phyloP scores from a whole-genome alignment of 2,113 vertebrate species.

The Alexandromys fortis region DNA sequence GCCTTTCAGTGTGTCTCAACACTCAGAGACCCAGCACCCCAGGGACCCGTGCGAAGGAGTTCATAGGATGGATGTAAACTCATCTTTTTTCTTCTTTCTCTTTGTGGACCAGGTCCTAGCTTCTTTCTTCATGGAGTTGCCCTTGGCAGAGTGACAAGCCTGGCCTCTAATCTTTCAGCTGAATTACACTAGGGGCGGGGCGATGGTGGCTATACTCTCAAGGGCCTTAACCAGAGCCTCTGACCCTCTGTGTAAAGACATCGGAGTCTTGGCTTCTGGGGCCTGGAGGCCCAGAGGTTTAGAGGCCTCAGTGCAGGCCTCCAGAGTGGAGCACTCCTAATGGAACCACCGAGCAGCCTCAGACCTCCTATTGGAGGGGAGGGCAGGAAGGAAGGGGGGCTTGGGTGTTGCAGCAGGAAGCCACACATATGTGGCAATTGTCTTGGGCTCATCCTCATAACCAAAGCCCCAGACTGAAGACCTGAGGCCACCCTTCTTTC shows the following conservation, averaged over 20 bases:
- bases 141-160: not conserved
- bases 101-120: not conserved
- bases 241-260: not conserved
- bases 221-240: not conserved
- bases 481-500: not conserved
- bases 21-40: not conserved
- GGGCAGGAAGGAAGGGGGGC: not conserved
- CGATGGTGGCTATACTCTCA: not conserved
- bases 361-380: not conserved
- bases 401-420: not conserved
- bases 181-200: not conserved
- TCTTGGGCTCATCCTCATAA: conserved; percentile 1
- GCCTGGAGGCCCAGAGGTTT: not conserved
- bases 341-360: not conserved
- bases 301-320: not conserved
- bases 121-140: not conserved
- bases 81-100: not conserved
- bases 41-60: not conserved
- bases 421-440: not conserved
- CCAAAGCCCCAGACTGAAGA: not conserved
- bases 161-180: not conserved
- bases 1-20: not conserved
- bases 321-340: not conserved
- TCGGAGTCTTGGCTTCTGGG: not conserved
- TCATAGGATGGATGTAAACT: not conserved